Conservation (phyloP, 2,797 vertebrate genomes). For the Harpagifer antarcticus region DNA sequence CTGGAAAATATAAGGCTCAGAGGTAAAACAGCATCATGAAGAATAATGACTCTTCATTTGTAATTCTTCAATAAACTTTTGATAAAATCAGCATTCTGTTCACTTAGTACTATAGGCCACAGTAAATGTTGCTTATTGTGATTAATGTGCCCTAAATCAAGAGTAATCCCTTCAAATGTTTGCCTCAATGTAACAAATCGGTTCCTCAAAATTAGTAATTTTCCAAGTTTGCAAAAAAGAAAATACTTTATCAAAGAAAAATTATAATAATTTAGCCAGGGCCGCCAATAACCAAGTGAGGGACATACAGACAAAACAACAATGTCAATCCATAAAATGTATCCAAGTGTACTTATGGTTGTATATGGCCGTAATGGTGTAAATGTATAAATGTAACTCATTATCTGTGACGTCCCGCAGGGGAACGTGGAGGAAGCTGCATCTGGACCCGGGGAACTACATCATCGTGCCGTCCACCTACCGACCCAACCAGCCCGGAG, state of each 20-base stretch:
- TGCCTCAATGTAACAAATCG: neutral
- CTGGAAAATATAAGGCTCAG: slow-evolving; percentile 79
- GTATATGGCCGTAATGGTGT: neutral
- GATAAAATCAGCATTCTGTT: neutral
- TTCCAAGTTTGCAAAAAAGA: neutral
- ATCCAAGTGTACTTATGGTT: neutral
- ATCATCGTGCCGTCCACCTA: slow-evolving; percentile 81
- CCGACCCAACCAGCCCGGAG: slow-evolving; percentile 80
- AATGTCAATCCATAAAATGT: neutral
- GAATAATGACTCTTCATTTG: neutral
- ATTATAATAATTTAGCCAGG: neutral
- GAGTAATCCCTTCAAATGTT: neutral
- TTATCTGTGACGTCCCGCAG: slow-evolving; percentile 47
- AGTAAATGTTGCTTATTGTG: neutral
- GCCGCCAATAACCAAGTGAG: neutral
- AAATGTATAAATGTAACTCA: neutral
- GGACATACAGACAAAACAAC: neutral
- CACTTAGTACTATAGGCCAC: neutral
- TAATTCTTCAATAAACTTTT: neutral
- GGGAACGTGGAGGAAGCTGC: slow-evolving; percentile 81
- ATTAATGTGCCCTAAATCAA: neutral
- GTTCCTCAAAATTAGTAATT: neutral
- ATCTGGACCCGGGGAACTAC: slow-evolving; percentile 82
- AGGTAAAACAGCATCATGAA: slow-evolving; percentile 61
- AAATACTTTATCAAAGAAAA: neutral